Evolutionary conservation across 2,888 invertebrate genomes (phyloP).

Genomic region (Polylopha cassiicola): DNA sequence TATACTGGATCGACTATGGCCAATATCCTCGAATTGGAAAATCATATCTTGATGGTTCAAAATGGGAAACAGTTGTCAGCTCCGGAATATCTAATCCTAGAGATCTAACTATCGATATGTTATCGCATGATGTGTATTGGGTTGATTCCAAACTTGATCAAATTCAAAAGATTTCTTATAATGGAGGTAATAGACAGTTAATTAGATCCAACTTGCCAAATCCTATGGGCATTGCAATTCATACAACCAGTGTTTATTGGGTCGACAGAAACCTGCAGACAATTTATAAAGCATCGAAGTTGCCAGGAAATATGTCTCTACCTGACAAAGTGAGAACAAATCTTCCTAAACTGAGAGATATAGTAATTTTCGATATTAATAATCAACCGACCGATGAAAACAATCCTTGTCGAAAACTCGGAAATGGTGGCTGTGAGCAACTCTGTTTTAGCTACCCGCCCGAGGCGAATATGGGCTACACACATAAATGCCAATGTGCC

Average conservation of each 20-base stretch:
- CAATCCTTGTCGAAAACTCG: slow-evolving; percentile 86
- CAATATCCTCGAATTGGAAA: slow-evolving; percentile 96
- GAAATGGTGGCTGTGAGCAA: slow-evolving; percentile 93
- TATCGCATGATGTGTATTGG: slow-evolving; percentile 98
- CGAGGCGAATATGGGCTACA: slow-evolving; percentile 72
- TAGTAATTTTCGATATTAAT: slow-evolving; percentile 92
- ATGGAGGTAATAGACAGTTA: slow-evolving; percentile 87
- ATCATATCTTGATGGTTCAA: slow-evolving; percentile 90
- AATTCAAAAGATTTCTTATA: slow-evolving; percentile 93
- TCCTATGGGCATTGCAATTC: slow-evolving; percentile 94
- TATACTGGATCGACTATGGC: slow-evolving; percentile 99
- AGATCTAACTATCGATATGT: slow-evolving; percentile 93
- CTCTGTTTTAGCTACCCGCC: slow-evolving; percentile 95
- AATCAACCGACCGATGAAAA: slow-evolving; percentile 91
- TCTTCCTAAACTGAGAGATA: slow-evolving; percentile 90
- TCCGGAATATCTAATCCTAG: slow-evolving; percentile 94
- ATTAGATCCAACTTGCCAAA: slow-evolving; percentile 93
- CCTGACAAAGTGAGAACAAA: slow-evolving; percentile 88
- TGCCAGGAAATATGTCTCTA: slow-evolving; percentile 83
- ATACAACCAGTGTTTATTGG: slow-evolving; percentile 93
- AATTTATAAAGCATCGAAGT: slow-evolving; percentile 87
- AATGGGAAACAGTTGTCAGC: slow-evolving; percentile 90
- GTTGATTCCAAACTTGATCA: slow-evolving; percentile 96
- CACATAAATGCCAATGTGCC: slow-evolving; percentile 93
- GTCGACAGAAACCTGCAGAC: slow-evolving; percentile 94